phyloP scores from a whole-genome alignment of 2,113 vertebrate species.

The Labeo catla region DNA sequence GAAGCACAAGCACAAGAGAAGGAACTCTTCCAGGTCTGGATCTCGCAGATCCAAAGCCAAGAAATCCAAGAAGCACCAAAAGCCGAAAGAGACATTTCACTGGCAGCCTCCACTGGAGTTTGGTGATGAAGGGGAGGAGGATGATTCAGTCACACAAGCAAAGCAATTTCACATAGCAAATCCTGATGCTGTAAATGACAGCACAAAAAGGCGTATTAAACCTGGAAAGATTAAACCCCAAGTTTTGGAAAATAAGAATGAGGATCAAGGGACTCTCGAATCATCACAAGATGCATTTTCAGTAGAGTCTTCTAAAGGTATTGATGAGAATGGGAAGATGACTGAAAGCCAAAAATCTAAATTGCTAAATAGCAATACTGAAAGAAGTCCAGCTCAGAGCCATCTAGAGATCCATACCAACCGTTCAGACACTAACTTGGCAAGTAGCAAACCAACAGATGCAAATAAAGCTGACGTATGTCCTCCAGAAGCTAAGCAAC shows the following conservation, averaged over 20 bases:
- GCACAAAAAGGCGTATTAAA: conserved; percentile 46
- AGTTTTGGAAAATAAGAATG: conserved; percentile 50
- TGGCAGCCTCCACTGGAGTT: conserved; percentile 98
- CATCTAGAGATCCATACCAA: conserved; percentile 52
- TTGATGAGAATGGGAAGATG: conserved; percentile 53
- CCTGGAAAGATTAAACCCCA: conserved; percentile 46
- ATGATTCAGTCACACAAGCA: conserved; percentile 67
- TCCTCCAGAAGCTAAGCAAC: conserved; percentile 78
- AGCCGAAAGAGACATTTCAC: conserved; percentile 88
- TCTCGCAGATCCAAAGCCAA: conserved; percentile 81
- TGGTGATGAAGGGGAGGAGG: conserved; percentile 90
- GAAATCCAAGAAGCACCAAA: conserved; percentile 87
- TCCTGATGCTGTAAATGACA: conserved; percentile 36
- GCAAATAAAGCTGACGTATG: conserved; percentile 90
- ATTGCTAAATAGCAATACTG: conserved; percentile 41
- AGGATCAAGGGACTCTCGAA: conserved; percentile 37
- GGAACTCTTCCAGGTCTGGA: conserved; percentile 69
- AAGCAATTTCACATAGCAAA: conserved; percentile 45
- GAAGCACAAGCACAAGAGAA: conserved; percentile 80
- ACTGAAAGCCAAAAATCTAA: conserved; percentile 51
- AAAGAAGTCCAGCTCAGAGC: conserved; percentile 62
- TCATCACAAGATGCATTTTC: conserved; percentile 53
- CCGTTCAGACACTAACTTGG: conserved; percentile 56
- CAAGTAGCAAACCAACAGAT: conserved; percentile 62
- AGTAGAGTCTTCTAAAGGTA: conserved; percentile 31